phyloP scores from a whole-genome alignment of 2,797 vertebrate species.

The Momotus momota region DNA sequence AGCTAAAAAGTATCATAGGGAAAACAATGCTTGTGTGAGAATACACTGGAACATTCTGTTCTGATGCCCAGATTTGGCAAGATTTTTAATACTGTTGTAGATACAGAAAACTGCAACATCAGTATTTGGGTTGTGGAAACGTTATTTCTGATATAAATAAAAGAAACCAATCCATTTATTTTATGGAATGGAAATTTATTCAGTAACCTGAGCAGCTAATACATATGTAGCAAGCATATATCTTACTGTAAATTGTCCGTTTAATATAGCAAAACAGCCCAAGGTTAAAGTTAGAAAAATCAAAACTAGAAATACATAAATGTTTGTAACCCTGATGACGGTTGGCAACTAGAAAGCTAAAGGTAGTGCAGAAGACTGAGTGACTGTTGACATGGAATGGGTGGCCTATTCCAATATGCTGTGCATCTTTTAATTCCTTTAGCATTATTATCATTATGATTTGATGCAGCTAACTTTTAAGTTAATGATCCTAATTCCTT shows the following conservation, averaged over 20 bases:
- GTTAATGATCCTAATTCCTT: not conserved
- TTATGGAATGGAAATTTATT: not conserved
- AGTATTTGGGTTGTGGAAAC: not conserved
- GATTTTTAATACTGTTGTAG: not conserved
- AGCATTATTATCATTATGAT: not conserved
- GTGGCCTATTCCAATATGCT: not conserved
- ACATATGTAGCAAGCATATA: not conserved
- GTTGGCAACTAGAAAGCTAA: not conserved
- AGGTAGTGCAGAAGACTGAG: not conserved
- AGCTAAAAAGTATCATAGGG: not conserved
- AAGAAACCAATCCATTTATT: not conserved
- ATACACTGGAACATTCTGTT: not conserved
- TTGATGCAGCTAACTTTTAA: not conserved
- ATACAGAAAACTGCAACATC: not conserved
- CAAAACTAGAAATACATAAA: not conserved
- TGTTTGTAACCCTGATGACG: not conserved
- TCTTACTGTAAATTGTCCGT: not conserved
- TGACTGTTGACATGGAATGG: not conserved
- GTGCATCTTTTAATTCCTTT: not conserved
- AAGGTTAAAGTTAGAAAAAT: not conserved
- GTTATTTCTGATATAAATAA: not conserved
- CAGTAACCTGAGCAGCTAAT: not conserved
- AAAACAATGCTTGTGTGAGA: not conserved
- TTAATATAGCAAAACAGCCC: not conserved
- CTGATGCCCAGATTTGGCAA: not conserved